Percentiles rank a stretch among this genome's conserved stretches.
phyloP scores from a whole-genome alignment of 1,140 invertebrate species.

The Spodoptera litura region DNA sequence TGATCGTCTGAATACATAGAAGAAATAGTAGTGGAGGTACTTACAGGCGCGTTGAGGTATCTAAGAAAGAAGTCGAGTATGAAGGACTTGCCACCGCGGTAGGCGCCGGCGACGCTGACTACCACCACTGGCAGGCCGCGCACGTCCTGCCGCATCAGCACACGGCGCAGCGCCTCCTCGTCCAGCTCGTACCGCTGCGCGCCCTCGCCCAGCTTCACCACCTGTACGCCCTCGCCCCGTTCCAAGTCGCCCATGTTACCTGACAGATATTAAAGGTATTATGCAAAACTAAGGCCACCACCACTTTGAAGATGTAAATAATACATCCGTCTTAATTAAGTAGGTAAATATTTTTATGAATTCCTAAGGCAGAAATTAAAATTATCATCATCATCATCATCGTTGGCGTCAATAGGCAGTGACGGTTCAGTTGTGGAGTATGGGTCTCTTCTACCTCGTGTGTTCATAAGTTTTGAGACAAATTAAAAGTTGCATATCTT shows the following conservation, averaged over 20 bases:
- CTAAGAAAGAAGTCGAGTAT: slow-evolving; percentile 95
- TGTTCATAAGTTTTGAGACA: no score
- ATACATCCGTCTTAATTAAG: no score
- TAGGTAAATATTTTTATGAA: no score
- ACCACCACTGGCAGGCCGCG: slow-evolving; percentile 90
- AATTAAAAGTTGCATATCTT: no score
- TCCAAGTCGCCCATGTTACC: background rate
- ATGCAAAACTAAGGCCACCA: no score
- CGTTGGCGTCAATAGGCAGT: no score
- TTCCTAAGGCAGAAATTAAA: no score
- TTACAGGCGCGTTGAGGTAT: slow-evolving; percentile 87
- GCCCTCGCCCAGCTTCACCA: slow-evolving; percentile 44
- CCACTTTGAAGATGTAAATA: no score
- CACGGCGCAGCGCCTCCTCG: slow-evolving; percentile 38
- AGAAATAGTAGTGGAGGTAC: background rate
- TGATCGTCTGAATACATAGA: background rate
- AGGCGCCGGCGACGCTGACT: slow-evolving; percentile 97
- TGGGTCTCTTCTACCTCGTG: no score
- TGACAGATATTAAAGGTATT: background rate
- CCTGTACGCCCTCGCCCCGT: slow-evolving; percentile 39
- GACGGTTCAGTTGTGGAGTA: no score
- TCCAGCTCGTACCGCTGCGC: slow-evolving; percentile 49
- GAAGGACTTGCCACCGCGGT: slow-evolving; percentile 98
- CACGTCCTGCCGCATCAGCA: slow-evolving; percentile 62
- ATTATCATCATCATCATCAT: no score